Evolutionary conservation across 2,888 invertebrate genomes (phyloP), one percentile per base, ranked within the genome.

Genomic region (Iphiclides podalirius): DNA sequence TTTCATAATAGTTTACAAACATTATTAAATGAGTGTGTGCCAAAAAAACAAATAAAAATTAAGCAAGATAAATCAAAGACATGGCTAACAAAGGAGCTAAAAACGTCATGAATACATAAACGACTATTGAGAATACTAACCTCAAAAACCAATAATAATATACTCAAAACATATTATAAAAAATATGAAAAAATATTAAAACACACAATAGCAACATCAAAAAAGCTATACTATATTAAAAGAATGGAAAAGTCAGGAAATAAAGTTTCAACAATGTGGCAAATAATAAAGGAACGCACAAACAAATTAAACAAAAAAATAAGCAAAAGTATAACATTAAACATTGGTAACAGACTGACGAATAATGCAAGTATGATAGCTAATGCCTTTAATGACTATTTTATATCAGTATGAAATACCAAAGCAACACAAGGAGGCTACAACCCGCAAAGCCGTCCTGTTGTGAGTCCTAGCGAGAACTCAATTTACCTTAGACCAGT

Each of bases 1-100:
- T 20, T 20, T 6, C 20, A 20, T 4, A 20, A 20, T 20, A 3
- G 20, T 20, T 4, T 31, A 31, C n/a, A 31, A 31, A 2, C 1
- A 4, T 31, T 31, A 31, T 12, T 11, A 11, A 12, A 12, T 12
- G 6, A 1, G 6, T 31, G 6, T 12, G 4, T 31, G 2, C 31
- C 31, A 11, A 31, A 12, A 11, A 31, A 31, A 31, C n/a, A 1
- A 11, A 31, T n/a, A 4, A 31, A 31, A 31, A 31, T 31, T 31
- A 11, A 31, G 31, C 9, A 12, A 31, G 11, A 9, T 12, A 6
- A 9, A 6, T 12, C 2, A 4, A 39, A 39, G 11, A 11, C 20
- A 17, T 39, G 39, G 35, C 2, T 44, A 23, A 44, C 44, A 1
- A 31, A 1, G 4, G 44, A 23, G 1, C n/a, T 44, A 4, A 36